Evolutionary conservation across 2,797 vertebrate species (phyloP), one percentile per base, ranked within the genome.

Genomic region (Siniperca undulata): DNA sequence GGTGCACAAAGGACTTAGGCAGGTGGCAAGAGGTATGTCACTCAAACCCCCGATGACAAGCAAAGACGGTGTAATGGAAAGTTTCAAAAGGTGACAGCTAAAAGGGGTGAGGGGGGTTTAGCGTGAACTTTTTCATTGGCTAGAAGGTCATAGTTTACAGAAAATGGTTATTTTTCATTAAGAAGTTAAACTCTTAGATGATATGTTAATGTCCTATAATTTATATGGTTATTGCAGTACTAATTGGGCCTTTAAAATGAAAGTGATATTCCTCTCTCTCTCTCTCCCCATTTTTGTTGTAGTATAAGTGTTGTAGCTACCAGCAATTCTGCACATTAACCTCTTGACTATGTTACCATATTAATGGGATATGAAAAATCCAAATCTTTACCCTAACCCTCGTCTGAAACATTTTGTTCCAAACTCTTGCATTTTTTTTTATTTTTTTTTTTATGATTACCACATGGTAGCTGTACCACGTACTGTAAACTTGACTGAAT

Each of bases 21-120:
- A 77, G 75, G 66, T 77, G 74, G 71, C 82, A 87, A 71, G 77
- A 81, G 69, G 65, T 69, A 52, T 87, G 87, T 82, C 83, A 80
- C 74, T 30, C 59, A 87, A 85, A 87, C 48, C 60, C 50, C 71
- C 36, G 62, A 79, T 77, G 86, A 86, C 73, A 77, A 83, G 77
- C 44, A 58, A 36, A 74, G 66, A 50, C 22, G 38, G 46, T 24
- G 19, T 75, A 78, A 84, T 69, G 60, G 61, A 66, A 86, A 62
- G 77, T 86, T 82, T 90, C 50, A 66, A 80, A 82, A 81, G 75
- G 59, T 69, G 79, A 84, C 72, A 78, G 62, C 55, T 58, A 42
- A 66, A 66, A 65, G 6, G 4, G 6, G 17, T 11, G 1, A 9
- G 36, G 36, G 30, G 16, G 48, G 30, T 70, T 86, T 74, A 36